phyloP scores from a whole-genome alignment of 2,113 vertebrate genomes.

The Pelecanus crispus region DNA sequence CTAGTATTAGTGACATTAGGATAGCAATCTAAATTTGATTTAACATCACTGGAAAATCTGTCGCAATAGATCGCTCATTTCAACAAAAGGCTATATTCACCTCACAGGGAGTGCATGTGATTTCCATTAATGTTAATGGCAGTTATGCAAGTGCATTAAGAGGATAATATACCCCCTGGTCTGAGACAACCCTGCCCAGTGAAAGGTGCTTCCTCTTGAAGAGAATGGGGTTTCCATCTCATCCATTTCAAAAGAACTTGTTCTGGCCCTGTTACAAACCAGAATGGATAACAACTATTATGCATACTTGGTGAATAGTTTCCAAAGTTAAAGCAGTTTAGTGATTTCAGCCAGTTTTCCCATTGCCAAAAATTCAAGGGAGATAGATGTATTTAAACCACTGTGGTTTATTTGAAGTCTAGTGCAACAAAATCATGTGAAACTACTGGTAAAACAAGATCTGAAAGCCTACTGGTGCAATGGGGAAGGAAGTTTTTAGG shows the following conservation, averaged over 20 bases:
- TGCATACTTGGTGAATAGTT: neutral
- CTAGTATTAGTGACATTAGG: neutral
- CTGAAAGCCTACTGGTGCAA: neutral
- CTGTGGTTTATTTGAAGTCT: slow-evolving; percentile 6
- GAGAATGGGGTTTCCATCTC: slow-evolving; percentile 10
- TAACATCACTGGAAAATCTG: slow-evolving; percentile 14
- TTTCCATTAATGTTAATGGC: slow-evolving; percentile 49
- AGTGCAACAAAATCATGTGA: neutral
- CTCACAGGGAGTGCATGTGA: neutral
- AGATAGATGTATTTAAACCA: neutral
- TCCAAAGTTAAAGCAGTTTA: neutral
- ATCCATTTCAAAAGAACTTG: slow-evolving; percentile 21
- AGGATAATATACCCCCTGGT: slow-evolving; percentile 37
- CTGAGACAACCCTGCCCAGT: slow-evolving; percentile 17
- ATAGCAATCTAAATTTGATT: neutral
- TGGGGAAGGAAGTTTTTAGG: neutral
- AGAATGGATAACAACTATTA: neutral
- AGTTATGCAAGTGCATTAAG: slow-evolving; percentile 59
- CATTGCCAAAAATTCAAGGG: neutral
- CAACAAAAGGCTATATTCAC: slow-evolving; percentile 30
- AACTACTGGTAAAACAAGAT: slow-evolving; percentile 1
- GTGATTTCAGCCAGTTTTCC: neutral
- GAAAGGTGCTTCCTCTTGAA: slow-evolving; percentile 25
- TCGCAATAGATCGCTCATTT: neutral
- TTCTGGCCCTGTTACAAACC: neutral